These are phyloP conservation scores for Eupristina koningsbergeri DNA, from an alignment of 1,140 invertebrate species.

Conservation along the genomic window DNA sequence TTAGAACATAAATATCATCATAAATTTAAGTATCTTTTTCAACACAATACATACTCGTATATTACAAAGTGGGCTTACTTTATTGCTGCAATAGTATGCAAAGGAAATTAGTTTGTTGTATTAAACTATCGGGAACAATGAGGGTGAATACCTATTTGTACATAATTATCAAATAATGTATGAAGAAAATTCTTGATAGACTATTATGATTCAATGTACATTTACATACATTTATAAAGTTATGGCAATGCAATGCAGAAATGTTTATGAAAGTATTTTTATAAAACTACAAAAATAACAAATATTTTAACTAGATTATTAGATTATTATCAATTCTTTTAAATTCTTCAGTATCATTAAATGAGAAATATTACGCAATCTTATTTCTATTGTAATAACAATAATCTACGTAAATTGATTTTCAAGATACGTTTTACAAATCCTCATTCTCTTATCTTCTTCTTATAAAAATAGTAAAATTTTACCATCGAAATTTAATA, in stretches of 20 bases:
- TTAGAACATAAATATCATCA: neutral
- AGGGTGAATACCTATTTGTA: neutral
- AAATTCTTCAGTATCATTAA: too few species aligned
- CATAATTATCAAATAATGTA: neutral
- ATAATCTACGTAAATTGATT: too few species aligned
- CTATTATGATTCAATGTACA: neutral
- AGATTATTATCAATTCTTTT: too few species aligned
- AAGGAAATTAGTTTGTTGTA: neutral
- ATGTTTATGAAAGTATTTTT: neutral
- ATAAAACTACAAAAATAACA: too few species aligned
- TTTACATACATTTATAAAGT: neutral
- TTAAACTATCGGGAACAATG: slow-evolving; percentile 17
- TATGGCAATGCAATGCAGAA: too few species aligned
- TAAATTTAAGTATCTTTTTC: neutral
- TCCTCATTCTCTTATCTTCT: neutral
- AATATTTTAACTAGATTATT: too few species aligned
- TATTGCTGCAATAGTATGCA: neutral
- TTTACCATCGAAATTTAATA: too few species aligned
- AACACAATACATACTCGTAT: neutral
- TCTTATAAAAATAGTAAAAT: neutral
- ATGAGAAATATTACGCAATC: too few species aligned
- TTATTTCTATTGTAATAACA: too few species aligned
- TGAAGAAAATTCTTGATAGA: neutral
- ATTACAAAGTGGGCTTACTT: neutral
- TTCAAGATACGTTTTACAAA: too few species aligned